Evolutionary conservation across 2,888 invertebrate species (phyloP), one percentile per base, ranked within the genome.

Genomic region (Fragum fragum): DNA sequence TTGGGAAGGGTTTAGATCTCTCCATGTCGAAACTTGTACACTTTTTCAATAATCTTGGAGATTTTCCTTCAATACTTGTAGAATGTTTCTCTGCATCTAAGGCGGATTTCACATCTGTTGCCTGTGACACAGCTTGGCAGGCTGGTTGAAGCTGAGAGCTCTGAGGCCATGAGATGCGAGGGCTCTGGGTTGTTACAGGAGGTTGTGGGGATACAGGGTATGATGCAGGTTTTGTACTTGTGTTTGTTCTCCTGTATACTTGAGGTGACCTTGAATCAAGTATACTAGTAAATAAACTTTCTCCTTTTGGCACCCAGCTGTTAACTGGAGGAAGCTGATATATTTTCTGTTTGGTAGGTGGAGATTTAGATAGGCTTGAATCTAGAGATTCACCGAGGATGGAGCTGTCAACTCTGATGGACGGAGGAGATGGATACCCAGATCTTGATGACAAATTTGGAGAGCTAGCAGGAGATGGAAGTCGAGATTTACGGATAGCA

Each of bases 21-120:
- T 85, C 85, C n/a, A 73, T 68, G 53, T 85, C 85, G 78, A 85
- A 85, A 71, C 82, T 85, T 21, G 85, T 81, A 57, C 85, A 85
- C 61, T 85, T 85, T 18, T 74, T 63, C 55, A 85, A 63, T n/a
- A 85, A 61, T 28, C 68, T 61, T 6, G 85, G 85, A 1, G 85
- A 85, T 59, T 76, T 85, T 6, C 18, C 42, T 7, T 42, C 66
- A 42, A 23, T 42, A n/a, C 16, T 39, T 14, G 42, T 23, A 18
- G n/a, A 32, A 18, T 47, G 52, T 28, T 47, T 52, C n/a, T 55
- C 26, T 23, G 32, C 21, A 36, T 71, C 71, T 21, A 18, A 9
- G 53, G 55, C 32, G 1, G 28, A 21, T 16, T 55, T 23, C 14
- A 52, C 16, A 6, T 52, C 21, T 39, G 75, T 70, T 1, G 32